These are phyloP conservation scores for Aythya baeri DNA, from an alignment of 2,113 vertebrate species.

Conservation along the genomic window DNA sequence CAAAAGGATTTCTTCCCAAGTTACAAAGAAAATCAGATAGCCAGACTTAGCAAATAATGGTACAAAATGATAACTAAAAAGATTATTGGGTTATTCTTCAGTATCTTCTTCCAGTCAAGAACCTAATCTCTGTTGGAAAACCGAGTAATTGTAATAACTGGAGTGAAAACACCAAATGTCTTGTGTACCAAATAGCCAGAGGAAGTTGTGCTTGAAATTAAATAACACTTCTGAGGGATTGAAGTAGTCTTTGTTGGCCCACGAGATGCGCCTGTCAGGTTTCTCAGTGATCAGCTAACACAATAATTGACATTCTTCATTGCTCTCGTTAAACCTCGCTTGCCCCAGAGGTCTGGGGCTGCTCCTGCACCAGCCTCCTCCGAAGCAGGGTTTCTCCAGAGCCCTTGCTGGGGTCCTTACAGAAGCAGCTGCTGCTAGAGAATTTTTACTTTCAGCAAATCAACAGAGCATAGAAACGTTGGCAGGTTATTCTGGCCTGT, in stretches of 20 bases:
- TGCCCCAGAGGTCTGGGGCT: not conserved
- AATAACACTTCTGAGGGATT: not conserved
- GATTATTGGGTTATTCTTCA: not conserved
- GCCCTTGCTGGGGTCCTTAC: not conserved
- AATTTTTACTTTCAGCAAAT: not conserved
- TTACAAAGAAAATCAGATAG: not conserved
- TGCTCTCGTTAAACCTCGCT: not conserved
- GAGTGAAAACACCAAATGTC: conserved; percentile 21
- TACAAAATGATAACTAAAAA: not conserved
- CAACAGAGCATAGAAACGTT: not conserved
- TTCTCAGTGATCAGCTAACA: not conserved
- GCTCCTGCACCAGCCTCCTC: not conserved
- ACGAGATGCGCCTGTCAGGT: not conserved
- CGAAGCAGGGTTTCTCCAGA: not conserved
- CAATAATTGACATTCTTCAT: not conserved
- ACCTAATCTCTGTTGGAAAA: not conserved
- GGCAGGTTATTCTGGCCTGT: not conserved
- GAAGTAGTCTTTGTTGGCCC: conserved; percentile 22
- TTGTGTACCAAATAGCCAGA: not conserved
- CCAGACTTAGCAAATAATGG: not conserved
- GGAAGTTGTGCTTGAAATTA: conserved; percentile 51
- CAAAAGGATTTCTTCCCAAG: not conserved
- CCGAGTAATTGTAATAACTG: not conserved
- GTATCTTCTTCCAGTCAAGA: not conserved
- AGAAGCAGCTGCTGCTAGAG: not conserved